Percentiles rank a stretch among this genome's conserved stretches.
Conservation (phyloP, 2,113 vertebrate genomes). For the Pituophis catenifer region DNA sequence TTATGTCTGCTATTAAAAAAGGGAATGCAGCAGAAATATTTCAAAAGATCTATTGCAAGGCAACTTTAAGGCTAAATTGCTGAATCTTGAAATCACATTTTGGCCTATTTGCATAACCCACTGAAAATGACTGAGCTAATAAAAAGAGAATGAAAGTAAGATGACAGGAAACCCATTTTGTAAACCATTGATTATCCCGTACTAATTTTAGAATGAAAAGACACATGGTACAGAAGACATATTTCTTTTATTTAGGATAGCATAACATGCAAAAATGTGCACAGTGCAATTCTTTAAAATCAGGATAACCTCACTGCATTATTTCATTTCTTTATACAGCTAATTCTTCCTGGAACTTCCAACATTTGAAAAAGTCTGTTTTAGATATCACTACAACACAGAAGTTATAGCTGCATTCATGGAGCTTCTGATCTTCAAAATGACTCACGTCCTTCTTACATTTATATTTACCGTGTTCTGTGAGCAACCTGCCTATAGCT, state of each 20-base stretch:
- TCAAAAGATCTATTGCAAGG: background rate
- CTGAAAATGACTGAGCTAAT: background rate
- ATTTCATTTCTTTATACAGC: background rate
- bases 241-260: background rate
- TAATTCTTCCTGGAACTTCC: background rate
- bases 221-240: background rate
- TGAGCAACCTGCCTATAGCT: conserved; percentile 38
- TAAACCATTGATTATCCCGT: background rate
- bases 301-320: background rate
- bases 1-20: background rate
- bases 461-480: conserved; percentile 42
- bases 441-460: conserved; percentile 42
- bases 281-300: background rate
- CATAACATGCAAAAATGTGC: background rate
- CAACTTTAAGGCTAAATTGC: background rate
- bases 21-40: background rate
- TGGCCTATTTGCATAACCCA: background rate
- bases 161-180: background rate
- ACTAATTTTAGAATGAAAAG: background rate
- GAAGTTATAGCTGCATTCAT: conserved; percentile 10
- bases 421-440: conserved; percentile 51
- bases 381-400: background rate
- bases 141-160: background rate
- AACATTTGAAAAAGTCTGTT: background rate
- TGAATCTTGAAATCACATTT: background rate